Evolutionary conservation across 2,113 vertebrate genomes (phyloP), one percentile per base, ranked within the genome.

Genomic region (Lepisosteus osseus): DNA sequence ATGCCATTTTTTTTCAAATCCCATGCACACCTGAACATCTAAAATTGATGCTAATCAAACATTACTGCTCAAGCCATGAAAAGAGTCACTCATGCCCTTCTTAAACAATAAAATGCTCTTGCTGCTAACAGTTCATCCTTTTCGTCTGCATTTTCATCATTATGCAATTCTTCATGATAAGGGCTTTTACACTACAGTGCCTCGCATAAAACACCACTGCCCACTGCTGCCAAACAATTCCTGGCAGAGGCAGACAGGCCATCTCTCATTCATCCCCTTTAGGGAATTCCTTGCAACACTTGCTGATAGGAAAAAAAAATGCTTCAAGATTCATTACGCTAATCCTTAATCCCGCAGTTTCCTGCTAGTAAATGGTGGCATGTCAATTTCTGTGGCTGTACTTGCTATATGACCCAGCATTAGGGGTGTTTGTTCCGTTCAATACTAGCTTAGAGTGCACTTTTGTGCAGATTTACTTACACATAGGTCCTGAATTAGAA

Each of bases 401-500:
- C 7, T n/a, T 45, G 47, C 45, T 17, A 67, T 47, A 17, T 11
- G 66, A 67, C 66, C 66, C 11, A 15, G 45, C 66, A 54, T 3
- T 14, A 29, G 4, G 6, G 15, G 45, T 67, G 66, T 54, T 67
- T 12, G 66, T 45, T 67, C 6, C 66, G 17, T 12, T 67, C 15
- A 12, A 67, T 54, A 51, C 47, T 6, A 15, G 15, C 47, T 67
- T 54, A 54, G 66, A 29, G 47, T 67, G 66, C 61, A 63, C 61
- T 63, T 63, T 40, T 63, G 61, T 40, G 61, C 44, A 45, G 70
- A 79, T 75, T 62, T 63, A 55, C 65, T 75, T 76, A 65, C 69
- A 68, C 5, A 9, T 67, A 2, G 7, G 15, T 72, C 43, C 42
- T 54, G 62, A 72, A 67, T 62, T 41, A 54, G 13, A 70, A 65